Percentiles rank a stretch among this genome's conserved stretches.
Conservation (phyloP, 92 coral and sea anemone genomes). For the Epizoanthus scotinus region DNA sequence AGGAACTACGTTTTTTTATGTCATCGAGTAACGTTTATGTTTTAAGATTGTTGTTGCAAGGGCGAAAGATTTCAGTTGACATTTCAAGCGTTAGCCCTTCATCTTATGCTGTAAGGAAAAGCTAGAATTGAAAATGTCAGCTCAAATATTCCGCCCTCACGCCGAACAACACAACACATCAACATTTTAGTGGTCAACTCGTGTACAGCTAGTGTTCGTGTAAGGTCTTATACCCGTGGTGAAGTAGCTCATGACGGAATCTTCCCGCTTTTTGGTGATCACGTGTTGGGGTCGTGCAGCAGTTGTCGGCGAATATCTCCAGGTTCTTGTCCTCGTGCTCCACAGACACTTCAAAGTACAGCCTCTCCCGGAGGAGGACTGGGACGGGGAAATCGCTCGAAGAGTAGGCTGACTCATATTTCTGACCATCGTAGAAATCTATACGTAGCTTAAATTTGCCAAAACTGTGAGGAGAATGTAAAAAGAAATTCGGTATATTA, state of each 20-base stretch:
- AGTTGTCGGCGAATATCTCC: slow-evolving; percentile 75
- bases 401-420: slow-evolving; percentile 54
- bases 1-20: too few relatives aligned
- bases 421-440: slow-evolving; percentile 66
- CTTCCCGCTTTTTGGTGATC: slow-evolving; percentile 83
- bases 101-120: too few relatives aligned
- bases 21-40: too few relatives aligned
- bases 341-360: slow-evolving; percentile 84
- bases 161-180: neutral
- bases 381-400: slow-evolving; percentile 77
- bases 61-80: too few relatives aligned
- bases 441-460: slow-evolving; percentile 76
- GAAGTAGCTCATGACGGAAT: slow-evolving; percentile 74
- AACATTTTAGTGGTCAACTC: too few relatives aligned
- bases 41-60: too few relatives aligned
- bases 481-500: neutral
- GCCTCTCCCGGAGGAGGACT: slow-evolving; percentile 64
- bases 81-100: too few relatives aligned
- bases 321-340: slow-evolving; percentile 74
- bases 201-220: too few relatives aligned
- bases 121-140: too few relatives aligned
- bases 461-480: slow-evolving; percentile 40
- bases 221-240: slow-evolving; percentile 64
- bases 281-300: slow-evolving; percentile 84
- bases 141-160: neutral